Evolutionary conservation across 1,140 invertebrate genomes (phyloP).

Genomic region (Idris sp.): DNA sequence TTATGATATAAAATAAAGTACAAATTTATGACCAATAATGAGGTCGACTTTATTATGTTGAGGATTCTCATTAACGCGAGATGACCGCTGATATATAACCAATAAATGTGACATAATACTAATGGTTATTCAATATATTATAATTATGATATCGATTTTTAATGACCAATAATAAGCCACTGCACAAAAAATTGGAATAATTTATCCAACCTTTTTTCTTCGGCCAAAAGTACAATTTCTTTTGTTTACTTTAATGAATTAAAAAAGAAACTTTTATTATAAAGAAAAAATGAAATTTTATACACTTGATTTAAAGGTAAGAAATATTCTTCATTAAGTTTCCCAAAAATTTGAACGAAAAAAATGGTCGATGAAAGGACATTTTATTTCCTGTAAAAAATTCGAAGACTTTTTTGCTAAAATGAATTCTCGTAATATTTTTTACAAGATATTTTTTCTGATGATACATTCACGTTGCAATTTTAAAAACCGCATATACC

Average conservation of each 20-base stretch:
- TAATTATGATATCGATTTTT: not conserved
- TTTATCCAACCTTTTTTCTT: not conserved
- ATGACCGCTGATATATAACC: constrained; percentile 24
- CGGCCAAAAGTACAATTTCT: too few relatives aligned
- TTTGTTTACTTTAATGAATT: too few relatives aligned
- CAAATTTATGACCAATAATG: constrained; percentile 25
- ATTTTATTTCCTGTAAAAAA: too few relatives aligned
- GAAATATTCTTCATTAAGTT: constrained; percentile 26
- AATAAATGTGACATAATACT: constrained; percentile 5
- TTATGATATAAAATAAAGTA: constrained; percentile 2
- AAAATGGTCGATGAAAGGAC: too few relatives aligned
- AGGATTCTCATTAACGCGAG: constrained; percentile 26
- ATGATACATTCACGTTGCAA: too few relatives aligned
- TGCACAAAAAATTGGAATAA: not conserved
- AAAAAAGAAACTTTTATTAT: not conserved
- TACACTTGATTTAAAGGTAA: constrained; percentile 21
- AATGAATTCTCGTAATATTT: too few relatives aligned
- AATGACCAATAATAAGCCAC: too few relatives aligned
- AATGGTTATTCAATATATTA: constrained; percentile 9
- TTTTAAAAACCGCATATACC: too few relatives aligned
- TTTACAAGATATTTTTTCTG: too few relatives aligned
- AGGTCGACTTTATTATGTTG: constrained; percentile 23
- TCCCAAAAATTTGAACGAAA: too few relatives aligned
- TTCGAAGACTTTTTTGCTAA: too few relatives aligned
- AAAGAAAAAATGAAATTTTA: not conserved